These are phyloP conservation scores for Condylura cristata DNA, from an alignment of 2,113 vertebrate species.

Conservation along the genomic window DNA sequence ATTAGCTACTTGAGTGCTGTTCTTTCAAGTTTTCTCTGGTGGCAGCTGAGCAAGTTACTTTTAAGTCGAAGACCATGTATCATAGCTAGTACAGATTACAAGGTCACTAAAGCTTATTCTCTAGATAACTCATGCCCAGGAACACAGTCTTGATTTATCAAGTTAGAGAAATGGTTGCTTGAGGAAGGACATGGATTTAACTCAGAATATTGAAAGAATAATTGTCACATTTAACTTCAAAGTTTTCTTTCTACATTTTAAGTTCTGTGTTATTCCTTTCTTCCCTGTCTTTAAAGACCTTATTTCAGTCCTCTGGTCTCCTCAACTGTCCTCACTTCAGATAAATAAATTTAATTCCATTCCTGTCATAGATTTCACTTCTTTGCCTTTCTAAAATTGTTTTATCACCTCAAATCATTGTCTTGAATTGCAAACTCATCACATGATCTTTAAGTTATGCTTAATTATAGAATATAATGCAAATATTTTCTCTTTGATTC, in stretches of 20 bases:
- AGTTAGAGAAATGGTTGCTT: background rate
- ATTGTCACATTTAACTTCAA: background rate
- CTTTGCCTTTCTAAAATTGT: background rate
- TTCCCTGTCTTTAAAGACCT: too few relatives aligned
- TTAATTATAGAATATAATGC: background rate
- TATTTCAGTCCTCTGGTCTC: too few relatives aligned
- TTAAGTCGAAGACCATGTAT: too few relatives aligned
- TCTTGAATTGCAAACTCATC: background rate
- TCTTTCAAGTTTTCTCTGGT: background rate
- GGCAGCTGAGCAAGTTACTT: background rate
- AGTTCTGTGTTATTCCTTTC: background rate
- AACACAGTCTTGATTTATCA: accelerated
- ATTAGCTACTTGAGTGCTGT: too few relatives aligned
- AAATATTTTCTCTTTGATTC: background rate
- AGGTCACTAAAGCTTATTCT: background rate
- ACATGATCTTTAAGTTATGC: background rate
- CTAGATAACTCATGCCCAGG: background rate
- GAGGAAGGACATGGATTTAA: background rate
- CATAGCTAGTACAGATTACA: background rate
- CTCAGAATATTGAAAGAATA: background rate
- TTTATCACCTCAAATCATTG: background rate
- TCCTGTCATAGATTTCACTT: background rate
- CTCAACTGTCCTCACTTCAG: too few relatives aligned
- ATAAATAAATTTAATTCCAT: background rate
- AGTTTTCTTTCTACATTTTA: background rate